phyloP scores from a whole-genome alignment of 2,113 vertebrate genomes.

The Corydoras sp. region DNA sequence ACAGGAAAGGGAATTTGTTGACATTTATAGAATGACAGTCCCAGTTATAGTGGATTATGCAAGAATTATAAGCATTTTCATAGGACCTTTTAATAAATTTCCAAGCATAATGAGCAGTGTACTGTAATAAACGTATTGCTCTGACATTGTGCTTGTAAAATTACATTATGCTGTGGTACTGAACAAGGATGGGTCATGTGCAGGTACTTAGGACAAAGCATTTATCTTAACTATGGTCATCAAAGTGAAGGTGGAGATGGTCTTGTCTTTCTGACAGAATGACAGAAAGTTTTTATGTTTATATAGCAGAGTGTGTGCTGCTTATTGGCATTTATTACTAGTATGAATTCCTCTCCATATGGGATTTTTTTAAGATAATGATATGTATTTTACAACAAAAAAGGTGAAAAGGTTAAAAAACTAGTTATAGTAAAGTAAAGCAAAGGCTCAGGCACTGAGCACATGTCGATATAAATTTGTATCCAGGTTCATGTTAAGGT shows the following conservation, averaged over 20 bases:
- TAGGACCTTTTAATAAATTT: slow-evolving; percentile 17
- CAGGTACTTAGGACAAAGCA: too few relatives aligned
- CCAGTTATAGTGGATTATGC: background rate
- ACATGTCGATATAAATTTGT: background rate
- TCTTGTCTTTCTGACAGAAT: too few relatives aligned
- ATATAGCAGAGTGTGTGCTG: too few relatives aligned
- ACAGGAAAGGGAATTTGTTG: background rate
- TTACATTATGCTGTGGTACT: too few relatives aligned
- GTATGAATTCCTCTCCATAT: too few relatives aligned
- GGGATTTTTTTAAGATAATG: too few relatives aligned
- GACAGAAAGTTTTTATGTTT: too few relatives aligned
- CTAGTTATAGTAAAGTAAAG: background rate
- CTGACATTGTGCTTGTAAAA: background rate
- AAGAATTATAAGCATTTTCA: slow-evolving; percentile 21
- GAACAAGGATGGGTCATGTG: too few relatives aligned
- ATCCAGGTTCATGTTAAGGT: background rate
- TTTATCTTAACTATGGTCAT: too few relatives aligned
- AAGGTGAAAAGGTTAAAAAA: background rate
- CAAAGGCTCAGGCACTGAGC: background rate
- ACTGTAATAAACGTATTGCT: slow-evolving; percentile 16
- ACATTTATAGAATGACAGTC: background rate
- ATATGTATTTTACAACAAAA: too few relatives aligned
- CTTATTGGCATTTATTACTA: too few relatives aligned
- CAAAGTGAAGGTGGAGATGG: too few relatives aligned
- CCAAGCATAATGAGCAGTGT: slow-evolving; percentile 24